phyloP scores from a whole-genome alignment of 2,113 vertebrate genomes.

The Anarhynchus alexandrinus region DNA sequence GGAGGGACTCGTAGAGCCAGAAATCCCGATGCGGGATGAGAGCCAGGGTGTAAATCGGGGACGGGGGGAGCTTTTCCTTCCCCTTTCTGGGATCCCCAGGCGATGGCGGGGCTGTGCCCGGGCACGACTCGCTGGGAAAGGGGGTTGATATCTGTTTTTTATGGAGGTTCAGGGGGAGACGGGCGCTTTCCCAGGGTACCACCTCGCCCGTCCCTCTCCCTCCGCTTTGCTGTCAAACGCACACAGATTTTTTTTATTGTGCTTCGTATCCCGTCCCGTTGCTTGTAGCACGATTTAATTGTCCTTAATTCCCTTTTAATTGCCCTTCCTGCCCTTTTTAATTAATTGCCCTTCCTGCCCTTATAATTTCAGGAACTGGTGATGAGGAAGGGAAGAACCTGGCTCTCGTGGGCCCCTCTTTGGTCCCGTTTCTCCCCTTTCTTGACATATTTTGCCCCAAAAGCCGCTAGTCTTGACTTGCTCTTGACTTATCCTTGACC shows the following conservation, averaged over 20 bases:
- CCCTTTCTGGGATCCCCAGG: not conserved
- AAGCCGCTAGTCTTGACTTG: fast-evolving
- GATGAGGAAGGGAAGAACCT: not conserved
- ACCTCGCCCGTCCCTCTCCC: not conserved
- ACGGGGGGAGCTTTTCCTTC: not conserved
- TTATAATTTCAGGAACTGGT: fast-evolving
- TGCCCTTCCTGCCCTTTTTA: not conserved
- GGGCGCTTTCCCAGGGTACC: not conserved
- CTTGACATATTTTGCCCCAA: fast-evolving
- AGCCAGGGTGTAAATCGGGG: not conserved
- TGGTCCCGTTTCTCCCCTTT: not conserved
- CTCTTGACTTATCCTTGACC: not conserved
- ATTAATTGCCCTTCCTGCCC: not conserved
- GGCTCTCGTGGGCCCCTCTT: not conserved
- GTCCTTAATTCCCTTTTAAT: not conserved
- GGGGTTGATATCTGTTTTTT: not conserved
- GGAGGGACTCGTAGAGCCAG: not conserved
- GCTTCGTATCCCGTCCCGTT: fast-evolving
- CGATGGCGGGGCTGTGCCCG: fast-evolving
- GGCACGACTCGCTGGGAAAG: fast-evolving
- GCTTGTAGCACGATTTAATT: not conserved
- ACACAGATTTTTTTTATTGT: not conserved
- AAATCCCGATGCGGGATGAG: fast-evolving
- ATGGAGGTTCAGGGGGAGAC: fast-evolving
- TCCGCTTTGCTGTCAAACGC: not conserved